Percentiles rank a stretch among this genome's conserved stretches.
Conservation (phyloP, 2,888 invertebrate species). For the Drosophila melanocephala region DNA sequence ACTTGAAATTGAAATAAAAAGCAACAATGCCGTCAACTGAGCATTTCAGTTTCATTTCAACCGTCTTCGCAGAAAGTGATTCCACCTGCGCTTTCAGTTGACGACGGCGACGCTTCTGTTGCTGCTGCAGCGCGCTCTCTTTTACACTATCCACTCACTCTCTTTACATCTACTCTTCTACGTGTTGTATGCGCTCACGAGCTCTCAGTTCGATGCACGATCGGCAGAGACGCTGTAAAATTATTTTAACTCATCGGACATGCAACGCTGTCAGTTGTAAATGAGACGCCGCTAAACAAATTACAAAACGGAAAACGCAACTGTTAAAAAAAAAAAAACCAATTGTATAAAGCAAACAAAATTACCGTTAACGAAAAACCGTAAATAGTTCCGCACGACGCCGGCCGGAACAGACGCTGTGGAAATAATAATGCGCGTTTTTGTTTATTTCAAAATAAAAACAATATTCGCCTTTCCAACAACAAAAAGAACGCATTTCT, state of each 20-base stretch:
- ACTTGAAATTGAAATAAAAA: conserved; percentile 74
- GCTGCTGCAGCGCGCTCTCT: conserved; percentile 25
- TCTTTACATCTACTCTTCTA: conserved; percentile 36
- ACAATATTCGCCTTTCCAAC: conserved; percentile 82
- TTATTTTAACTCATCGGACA: conserved; percentile 57
- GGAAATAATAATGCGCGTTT: conserved; percentile 68
- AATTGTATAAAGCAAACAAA: neutral
- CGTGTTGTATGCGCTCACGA: conserved; percentile 12
- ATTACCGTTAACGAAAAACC: conserved; percentile 22
- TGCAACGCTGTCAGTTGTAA: conserved; percentile 65
- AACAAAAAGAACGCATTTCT: conserved; percentile 82
- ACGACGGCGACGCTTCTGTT: conserved; percentile 8
- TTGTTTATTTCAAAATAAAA: conserved; percentile 79
- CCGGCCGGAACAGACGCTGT: conserved; percentile 44
- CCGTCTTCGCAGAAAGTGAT: conserved; percentile 77
- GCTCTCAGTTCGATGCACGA: conserved; percentile 49
- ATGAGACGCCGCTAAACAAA: conserved; percentile 53
- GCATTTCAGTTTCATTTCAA: conserved; percentile 81
- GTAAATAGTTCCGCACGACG: conserved; percentile 46
- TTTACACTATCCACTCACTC: conserved; percentile 20
- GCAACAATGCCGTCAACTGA: conserved; percentile 76
- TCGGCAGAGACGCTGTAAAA: conserved; percentile 30
- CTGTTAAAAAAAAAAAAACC: neutral
- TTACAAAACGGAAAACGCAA: conserved; percentile 27
- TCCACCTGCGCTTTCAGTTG: conserved; percentile 45